Base-by-base conservation (phyloP, 1,140 invertebrate species). In the Chrysopa pallens region DNA sequence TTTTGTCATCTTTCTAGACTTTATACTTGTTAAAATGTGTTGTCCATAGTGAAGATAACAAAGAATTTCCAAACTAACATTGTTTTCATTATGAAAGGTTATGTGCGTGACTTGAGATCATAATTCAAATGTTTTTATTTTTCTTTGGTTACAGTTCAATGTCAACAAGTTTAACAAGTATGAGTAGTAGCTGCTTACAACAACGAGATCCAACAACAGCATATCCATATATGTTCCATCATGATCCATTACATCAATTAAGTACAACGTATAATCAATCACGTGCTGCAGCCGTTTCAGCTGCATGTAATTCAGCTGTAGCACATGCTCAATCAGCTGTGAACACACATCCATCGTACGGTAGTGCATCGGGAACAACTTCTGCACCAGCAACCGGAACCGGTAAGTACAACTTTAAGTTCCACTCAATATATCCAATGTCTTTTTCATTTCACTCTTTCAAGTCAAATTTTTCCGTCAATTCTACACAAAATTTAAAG, bases 201-300 rank as follows among this genome's bases (percentile, higher is more conserved):
- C 86, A 89, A 66, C 70, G 85, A n/a, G 72, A 88, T 49, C 56
- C 64, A 6, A 53, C 56, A 40, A 67, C 72, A 44, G 78, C 77
- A 44, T 93, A 93, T 64, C 86, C 88, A 7, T 61, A 62, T 36
- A 90, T 90, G 67, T 93, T 94, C 82, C 86, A 94, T 64, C 85
- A 90, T 63, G 85, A 91, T 62, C 83, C 84, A 23, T 64, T 93
- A 53, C 75, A 81, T 57, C 81, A 82, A 37, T 69, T 88, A 29
- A 77, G 76, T 52, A 71, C 73, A 36, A 71, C 74, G 49, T 80
- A 79, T 56, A 66, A 67, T 48, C 70, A 72, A 43, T 69, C 73
- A 48, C 62, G 67, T 60, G 70, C 69, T 67, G 72, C 62, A 67
- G 68, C 55, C 55, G 31, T 33, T 4, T 73, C 66, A 55, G 71